Percentiles rank a stretch among this genome's conserved stretches.
phyloP scores from a whole-genome alignment of 2,888 invertebrate species.

The Lacanobia oleracea region DNA sequence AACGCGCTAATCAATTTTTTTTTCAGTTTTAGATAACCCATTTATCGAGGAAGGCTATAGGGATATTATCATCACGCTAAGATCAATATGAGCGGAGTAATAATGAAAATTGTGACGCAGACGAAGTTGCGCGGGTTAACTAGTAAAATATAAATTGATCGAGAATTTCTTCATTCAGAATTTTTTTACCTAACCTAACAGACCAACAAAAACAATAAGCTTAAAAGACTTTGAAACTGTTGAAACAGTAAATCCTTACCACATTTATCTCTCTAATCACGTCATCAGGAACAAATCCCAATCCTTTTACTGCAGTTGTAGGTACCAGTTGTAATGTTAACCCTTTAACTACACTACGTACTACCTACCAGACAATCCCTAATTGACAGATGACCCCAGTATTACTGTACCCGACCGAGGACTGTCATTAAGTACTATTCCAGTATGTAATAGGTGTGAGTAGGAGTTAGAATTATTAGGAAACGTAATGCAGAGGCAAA shows the following conservation, averaged over 20 bases:
- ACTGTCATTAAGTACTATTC: constrained; percentile 26
- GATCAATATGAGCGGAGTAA: too few relatives aligned
- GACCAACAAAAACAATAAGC: too few relatives aligned
- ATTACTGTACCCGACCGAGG: constrained; percentile 25
- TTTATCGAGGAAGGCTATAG: too few relatives aligned
- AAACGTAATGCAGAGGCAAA: background rate
- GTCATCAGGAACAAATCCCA: background rate
- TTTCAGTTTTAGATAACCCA: too few relatives aligned
- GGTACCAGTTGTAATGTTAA: constrained; percentile 13
- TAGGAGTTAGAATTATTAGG: background rate
- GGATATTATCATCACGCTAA: too few relatives aligned
- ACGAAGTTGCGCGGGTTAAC: too few relatives aligned
- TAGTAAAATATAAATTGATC: background rate
- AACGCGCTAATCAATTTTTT: too few relatives aligned
- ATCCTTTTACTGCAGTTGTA: background rate
- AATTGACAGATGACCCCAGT: constrained; percentile 54
- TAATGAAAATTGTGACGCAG: too few relatives aligned
- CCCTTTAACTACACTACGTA: constrained; percentile 24
- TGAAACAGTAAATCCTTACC: background rate
- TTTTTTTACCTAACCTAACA: too few relatives aligned
- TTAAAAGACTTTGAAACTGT: background rate
- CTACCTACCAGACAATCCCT: constrained; percentile 19
- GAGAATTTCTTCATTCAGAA: too few relatives aligned
- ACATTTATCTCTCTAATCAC: background rate
- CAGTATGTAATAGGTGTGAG: background rate